Evolutionary conservation across 2,797 vertebrate species (phyloP), one percentile per base, ranked within the genome.

Genomic region (Characodon lateralis): DNA sequence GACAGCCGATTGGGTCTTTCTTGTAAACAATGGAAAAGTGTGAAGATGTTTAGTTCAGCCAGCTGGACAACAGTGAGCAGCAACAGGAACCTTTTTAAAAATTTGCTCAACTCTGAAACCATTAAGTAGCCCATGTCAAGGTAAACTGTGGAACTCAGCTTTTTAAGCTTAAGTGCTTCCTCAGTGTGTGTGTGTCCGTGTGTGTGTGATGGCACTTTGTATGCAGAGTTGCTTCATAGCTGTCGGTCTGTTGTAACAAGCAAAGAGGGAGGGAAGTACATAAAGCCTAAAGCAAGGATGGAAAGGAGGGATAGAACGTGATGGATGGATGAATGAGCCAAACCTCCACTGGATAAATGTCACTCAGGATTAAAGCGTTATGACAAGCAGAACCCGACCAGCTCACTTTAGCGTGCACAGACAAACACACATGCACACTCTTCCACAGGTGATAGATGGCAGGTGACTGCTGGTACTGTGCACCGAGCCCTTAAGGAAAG

Each of bases 321-420:
- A 94, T 89, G 88, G 91, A 92, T 86, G 87, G 86, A 91, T 91
- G 90, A 89, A 91, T 90, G 90, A 90, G 86, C 72, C 74, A 83
- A 63, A 78, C 83, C 89, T 90, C 89, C 77, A 72, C 71, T 89
- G 92, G 89, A 91, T 92, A 90, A 91, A 92, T 87, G 93, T 92
- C 93, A 92, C 79, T 93, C 91, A 93, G 89, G 89, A 92, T 93
- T 93, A 94, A 75, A 89, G 85, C 74, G 9, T 88, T 90, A 89
- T 92, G 91, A 93, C 89, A 89, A 88, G 74, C 80, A 91, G 79
- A 88, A 76, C 71, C 78, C 82, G 68, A 87, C 76, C 53, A 41
- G 69, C 78, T 78, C 71, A 70, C 71, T 24, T 78, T 26, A 8
- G 66, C 12, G 41, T 26, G 41, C 13, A n/a, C 66, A 28, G 12